phyloP scores from a whole-genome alignment of 2,888 invertebrate species.

The Oscheius myriophilus region DNA sequence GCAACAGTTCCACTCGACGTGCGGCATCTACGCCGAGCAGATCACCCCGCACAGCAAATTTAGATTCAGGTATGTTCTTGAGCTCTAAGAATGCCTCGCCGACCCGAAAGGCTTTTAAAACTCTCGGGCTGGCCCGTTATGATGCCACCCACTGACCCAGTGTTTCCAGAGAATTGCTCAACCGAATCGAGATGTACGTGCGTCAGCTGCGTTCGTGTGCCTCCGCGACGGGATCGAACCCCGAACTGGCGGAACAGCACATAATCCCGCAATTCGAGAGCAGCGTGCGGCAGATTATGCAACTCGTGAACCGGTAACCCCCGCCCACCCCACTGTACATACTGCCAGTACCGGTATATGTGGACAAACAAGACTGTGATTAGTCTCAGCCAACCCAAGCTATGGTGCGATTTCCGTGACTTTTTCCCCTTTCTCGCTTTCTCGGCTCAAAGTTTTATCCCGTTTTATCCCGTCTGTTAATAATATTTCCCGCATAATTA shows the following conservation, averaged over 20 bases:
- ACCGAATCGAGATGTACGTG: slow-evolving; percentile 65
- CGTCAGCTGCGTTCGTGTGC: slow-evolving; percentile 62
- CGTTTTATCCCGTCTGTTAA: no score
- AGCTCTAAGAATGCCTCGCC: not conserved
- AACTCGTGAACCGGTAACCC: slow-evolving; percentile 62
- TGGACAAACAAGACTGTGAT: no score
- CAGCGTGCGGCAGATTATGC: slow-evolving; percentile 64
- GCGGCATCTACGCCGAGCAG: slow-evolving; percentile 84
- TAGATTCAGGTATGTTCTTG: slow-evolving; percentile 78
- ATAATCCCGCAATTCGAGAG: slow-evolving; percentile 64
- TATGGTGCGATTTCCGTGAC: no score
- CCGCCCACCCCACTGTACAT: no score
- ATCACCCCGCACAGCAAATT: slow-evolving; percentile 88
- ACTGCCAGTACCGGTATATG: no score
- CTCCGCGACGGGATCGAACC: slow-evolving; percentile 32
- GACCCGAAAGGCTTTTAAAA: no score
- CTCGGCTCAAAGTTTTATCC: no score
- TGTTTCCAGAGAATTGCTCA: slow-evolving; percentile 71
- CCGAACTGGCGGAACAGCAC: slow-evolving; percentile 56
- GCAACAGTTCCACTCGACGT: slow-evolving; percentile 72
- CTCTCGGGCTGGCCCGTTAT: not conserved
- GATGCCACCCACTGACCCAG: not conserved
- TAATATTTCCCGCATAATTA: no score
- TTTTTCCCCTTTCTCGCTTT: no score
- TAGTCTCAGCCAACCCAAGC: no score